phyloP scores from a whole-genome alignment of 2,113 vertebrate species.

The Dolichotis patagonum region DNA sequence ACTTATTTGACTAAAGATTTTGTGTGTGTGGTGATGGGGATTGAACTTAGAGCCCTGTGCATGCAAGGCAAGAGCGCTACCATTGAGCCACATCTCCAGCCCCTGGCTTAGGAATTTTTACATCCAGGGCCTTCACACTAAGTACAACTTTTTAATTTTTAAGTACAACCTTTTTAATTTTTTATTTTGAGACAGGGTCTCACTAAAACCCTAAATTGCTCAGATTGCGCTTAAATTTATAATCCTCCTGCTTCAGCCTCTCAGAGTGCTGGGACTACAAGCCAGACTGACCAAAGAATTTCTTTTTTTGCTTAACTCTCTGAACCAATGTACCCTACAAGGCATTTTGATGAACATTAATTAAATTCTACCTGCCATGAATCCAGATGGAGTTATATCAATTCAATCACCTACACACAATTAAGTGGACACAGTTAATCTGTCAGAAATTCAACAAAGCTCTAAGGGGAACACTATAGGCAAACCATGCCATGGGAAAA shows the following conservation, averaged over 20 bases:
- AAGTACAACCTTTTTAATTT: background rate
- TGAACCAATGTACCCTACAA: background rate
- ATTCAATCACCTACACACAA: background rate
- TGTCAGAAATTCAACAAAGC: background rate
- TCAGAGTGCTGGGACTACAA: background rate
- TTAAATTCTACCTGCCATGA: background rate
- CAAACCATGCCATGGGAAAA: background rate
- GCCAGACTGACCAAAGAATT: background rate
- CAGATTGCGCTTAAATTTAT: background rate
- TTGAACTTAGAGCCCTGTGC: background rate
- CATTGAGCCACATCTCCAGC: background rate
- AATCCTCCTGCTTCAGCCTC: background rate
- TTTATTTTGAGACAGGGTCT: background rate
- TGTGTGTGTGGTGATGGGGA: background rate
- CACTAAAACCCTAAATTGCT: background rate
- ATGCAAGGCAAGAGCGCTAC: background rate
- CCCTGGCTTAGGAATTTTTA: background rate
- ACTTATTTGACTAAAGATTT: background rate
- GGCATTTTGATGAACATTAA: background rate
- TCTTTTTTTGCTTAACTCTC: background rate
- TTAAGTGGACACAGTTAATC: background rate
- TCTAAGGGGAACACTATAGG: background rate
- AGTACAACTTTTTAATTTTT: background rate
- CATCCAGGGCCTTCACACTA: background rate
- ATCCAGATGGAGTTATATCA: background rate